Evolutionary conservation across 2,888 invertebrate species (phyloP).

Genomic region (Yponomeuta sedellus): DNA sequence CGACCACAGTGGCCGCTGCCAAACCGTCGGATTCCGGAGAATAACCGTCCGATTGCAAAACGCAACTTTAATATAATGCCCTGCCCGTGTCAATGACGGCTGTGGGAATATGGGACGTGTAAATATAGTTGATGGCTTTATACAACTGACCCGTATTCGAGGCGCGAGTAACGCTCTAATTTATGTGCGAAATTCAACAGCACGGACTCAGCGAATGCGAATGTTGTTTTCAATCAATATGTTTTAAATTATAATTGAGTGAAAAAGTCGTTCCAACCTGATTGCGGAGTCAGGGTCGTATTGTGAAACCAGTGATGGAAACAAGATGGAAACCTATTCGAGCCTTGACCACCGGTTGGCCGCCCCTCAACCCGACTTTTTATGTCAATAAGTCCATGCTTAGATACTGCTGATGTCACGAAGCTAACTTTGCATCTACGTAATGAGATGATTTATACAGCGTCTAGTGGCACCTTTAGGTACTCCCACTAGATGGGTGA

Average conservation of each 20-base stretch:
- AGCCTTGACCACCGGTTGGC: conserved; percentile 55
- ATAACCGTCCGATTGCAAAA: conserved; percentile 46
- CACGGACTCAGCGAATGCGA: not conserved
- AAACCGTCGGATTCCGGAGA: conserved; percentile 52
- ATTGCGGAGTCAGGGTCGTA: conserved; percentile 67
- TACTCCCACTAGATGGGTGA: too few species aligned
- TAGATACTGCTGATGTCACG: conserved; percentile 14
- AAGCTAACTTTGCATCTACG: not conserved
- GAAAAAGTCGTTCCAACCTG: conserved; percentile 71
- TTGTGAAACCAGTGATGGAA: conserved; percentile 50
- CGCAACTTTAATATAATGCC: conserved; percentile 33
- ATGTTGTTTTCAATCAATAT: conserved; percentile 1
- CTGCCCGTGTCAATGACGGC: conserved; percentile 40
- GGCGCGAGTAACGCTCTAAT: not conserved
- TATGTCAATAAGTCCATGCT: conserved; percentile 20
- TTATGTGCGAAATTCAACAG: conserved; percentile 1
- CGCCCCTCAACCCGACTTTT: conserved; percentile 59
- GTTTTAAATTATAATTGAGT: conserved; percentile 21
- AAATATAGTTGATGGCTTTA: conserved; percentile 46
- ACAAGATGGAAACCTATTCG: conserved; percentile 46
- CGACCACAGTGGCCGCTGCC: conserved; percentile 45
- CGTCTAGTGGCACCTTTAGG: too few species aligned
- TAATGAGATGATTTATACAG: too few species aligned
- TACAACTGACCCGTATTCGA: conserved; percentile 23
- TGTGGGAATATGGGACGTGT: conserved; percentile 61